Base-by-base conservation (phyloP, 2,888 invertebrate genomes). In the Polia nebulosa region DNA sequence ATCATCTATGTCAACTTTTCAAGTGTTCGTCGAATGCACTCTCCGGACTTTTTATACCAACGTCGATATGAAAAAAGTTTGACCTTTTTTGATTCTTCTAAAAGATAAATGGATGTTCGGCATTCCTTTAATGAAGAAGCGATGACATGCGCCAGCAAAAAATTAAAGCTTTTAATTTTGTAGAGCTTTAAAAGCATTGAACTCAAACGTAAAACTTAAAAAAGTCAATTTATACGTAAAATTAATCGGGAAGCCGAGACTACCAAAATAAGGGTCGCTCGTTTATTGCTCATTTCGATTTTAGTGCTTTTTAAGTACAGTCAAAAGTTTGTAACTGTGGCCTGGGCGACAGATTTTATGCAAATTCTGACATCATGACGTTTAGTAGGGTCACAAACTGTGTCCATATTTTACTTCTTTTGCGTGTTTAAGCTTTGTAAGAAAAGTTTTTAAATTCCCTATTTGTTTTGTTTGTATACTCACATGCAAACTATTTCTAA, bases 281-380 rank as follows among this genome's bases (percentile, higher is more conserved):
- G 91, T 94, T 94, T 93, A 93, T 93, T 83, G 91, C 88, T 90
- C 87, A 90, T 94, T 93, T 88, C 86, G 91, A 92, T 93, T 93
- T 94, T 93, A 95, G 93, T 90, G 88, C 92, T 93, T 92, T 87
- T 92, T 88, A 88, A 93, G 91, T 89, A 90, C 87, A 89, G 87
- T 87, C 89, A 88, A 91, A 94, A 94, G 91, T 94, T 94, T 91
- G 87, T 89, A 87, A 88, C 85, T 87, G 87, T 87, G 88, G 88
- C 84, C 82, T 82, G 80, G 85, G 84, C 89, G 87, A 88, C 88
- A 87, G 90, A 90, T 92, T 94, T 95, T 94, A 95, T 95, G 95
- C 92, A 95, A 94, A 94, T 95, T 89, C 80, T 85, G 86, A 82
- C 86, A 90, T 89, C 85, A 90, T 89, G 88, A 87, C 88, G 88